phyloP scores from a whole-genome alignment of 2,888 invertebrate species.

The Seira musarum region DNA sequence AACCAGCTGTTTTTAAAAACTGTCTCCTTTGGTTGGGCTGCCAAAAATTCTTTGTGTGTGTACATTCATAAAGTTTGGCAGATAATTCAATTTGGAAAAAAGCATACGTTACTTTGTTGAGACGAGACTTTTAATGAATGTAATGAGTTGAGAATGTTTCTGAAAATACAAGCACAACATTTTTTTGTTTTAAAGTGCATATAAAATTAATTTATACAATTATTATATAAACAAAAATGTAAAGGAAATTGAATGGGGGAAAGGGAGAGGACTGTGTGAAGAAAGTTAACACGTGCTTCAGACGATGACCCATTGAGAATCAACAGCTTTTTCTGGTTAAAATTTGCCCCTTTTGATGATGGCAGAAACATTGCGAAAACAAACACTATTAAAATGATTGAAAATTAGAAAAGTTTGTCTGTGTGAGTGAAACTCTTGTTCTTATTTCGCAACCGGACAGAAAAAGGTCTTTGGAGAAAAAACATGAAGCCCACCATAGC shows the following conservation, averaged over 20 bases:
- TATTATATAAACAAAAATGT: no score
- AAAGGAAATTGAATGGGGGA: neutral
- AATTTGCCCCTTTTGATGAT: neutral
- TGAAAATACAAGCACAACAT: neutral
- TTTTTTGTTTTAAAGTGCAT: neutral
- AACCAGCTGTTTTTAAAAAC: no score
- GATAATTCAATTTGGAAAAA: no score
- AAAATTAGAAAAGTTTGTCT: constrained; percentile 54
- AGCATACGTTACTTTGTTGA: no score
- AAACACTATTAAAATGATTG: constrained; percentile 53
- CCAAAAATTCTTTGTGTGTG: no score
- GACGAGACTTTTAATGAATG: no score
- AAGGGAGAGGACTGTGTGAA: constrained; percentile 16
- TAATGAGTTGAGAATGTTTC: no score
- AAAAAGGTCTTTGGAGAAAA: no score
- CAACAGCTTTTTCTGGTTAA: constrained; percentile 37
- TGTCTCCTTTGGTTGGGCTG: no score
- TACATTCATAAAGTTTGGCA: no score
- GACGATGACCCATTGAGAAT: constrained; percentile 40
- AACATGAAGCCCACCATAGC: no score
- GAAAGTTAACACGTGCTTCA: constrained; percentile 48
- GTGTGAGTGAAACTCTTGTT: neutral
- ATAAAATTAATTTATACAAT: neutral
- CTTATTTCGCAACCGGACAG: no score
- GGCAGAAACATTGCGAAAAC: neutral